Base-by-base conservation (phyloP, 2,888 invertebrate species). In the Euzophera pinguis region DNA sequence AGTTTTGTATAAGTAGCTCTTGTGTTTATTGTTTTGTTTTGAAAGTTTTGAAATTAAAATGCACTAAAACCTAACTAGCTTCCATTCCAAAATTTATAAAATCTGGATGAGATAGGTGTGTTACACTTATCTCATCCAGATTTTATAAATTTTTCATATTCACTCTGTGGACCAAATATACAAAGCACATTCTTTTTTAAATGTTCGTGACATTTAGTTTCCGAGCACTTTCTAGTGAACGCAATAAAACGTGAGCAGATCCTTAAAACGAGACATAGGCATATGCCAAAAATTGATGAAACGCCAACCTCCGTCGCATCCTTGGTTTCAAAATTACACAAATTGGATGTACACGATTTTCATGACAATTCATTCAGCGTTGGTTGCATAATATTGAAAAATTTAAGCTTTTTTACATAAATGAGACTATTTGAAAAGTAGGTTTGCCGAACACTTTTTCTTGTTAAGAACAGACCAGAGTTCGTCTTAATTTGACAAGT, bases 261-360 rank as follows among this genome's bases (percentile, higher is more conserved):
- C 43, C 43, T 43, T 43, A 43, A 43, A 43, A 22, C 12, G 29
- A n/a, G 13, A 43, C 8, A 9, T 16, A n/a, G 27, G 13, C 12
- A 29, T 29, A 8, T 32, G 13, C 45, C 14, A 32, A 45, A 50
- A 50, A 39, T 38, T 50, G 49, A 32, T 39, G 32, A 50, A 39
- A 38, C 38, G 10, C n/a, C 41, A 39, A 14, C 49, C 49, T 49
- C 29, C 12, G 27, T 10, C 9, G 29, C 37, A 29, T 41, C 53
- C 56, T 54, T 56, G 53, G 43, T 47, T 35, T 27, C 52, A 49
- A 38, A 52, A 47, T 14, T 34, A 47, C 9, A 14, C 53, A 56
- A 55, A 54, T 56, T 54, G 52, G 14, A 17, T 12, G 32, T 37
- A 52, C 56, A 56, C 56, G 56, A 53, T 45, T 49, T 53, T 45